Evolutionary conservation across 2,888 invertebrate species (phyloP).

Genomic region (Drosophila nr. perissopoda): DNA sequence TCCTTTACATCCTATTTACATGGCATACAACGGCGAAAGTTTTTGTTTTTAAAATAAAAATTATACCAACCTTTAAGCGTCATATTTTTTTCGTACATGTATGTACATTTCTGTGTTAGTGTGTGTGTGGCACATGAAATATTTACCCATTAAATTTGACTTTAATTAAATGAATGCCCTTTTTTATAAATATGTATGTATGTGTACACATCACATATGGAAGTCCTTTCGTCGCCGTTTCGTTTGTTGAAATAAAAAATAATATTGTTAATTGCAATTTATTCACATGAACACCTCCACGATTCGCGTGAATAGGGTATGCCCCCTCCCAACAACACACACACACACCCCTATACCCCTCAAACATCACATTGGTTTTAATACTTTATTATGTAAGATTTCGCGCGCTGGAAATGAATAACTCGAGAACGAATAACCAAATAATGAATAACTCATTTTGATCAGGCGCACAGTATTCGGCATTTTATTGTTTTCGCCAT

Average conservation of each 20-base stretch:
- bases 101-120: conserved; percentile 5
- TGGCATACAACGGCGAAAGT: conserved; percentile 47
- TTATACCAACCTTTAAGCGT: conserved; percentile 64
- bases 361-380: conserved; percentile 62
- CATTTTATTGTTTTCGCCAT: background rate
- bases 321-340: background rate
- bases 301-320: conserved; percentile 7
- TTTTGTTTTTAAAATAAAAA: conserved; percentile 67
- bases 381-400: conserved; percentile 78
- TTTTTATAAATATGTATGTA: conserved; percentile 42
- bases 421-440: conserved; percentile 61
- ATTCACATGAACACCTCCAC: conserved; percentile 82
- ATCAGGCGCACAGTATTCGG: conserved; percentile 10
- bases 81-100: conserved; percentile 40
- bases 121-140: conserved; percentile 65
- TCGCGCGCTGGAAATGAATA: conserved; percentile 22
- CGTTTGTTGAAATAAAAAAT: conserved; percentile 76
- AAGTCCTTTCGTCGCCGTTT: conserved; percentile 50
- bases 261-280: conserved; percentile 83
- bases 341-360: background rate
- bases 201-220: conserved; percentile 1
- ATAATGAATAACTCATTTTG: conserved; percentile 65
- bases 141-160: conserved; percentile 81
- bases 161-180: conserved; percentile 76
- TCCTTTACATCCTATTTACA: conserved; percentile 59